Percentiles rank a stretch among this genome's conserved stretches.
phyloP scores from a whole-genome alignment of 2,888 invertebrate genomes.

The Dermolepida albohirtum region DNA sequence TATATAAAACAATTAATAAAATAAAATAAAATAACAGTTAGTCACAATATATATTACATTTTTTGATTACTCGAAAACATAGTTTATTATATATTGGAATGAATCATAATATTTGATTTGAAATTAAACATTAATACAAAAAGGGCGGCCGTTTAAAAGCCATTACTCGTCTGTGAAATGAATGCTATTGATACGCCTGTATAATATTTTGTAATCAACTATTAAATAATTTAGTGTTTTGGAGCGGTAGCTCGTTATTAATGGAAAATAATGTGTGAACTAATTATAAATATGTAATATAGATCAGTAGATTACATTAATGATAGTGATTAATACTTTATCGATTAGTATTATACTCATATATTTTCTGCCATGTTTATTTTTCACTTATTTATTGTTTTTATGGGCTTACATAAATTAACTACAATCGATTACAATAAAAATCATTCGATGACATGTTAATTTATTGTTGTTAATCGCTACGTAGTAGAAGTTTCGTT shows the following conservation, averaged over 20 bases:
- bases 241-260: constrained; percentile 9
- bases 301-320: constrained; percentile 32
- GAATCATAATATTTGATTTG: no score
- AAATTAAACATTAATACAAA: no score
- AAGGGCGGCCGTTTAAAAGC: no score
- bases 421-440: constrained; percentile 8
- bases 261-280: constrained; percentile 28
- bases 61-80: no score
- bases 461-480: constrained; percentile 10
- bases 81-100: no score
- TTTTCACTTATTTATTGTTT: constrained; percentile 19
- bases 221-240: constrained; percentile 12
- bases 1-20: no score
- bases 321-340: constrained; percentile 21
- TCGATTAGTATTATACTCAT: constrained; percentile 10
- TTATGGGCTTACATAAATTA: constrained; percentile 17
- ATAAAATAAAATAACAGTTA: no score
- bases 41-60: no score
- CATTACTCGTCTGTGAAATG: no score
- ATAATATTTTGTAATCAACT: no score
- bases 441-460: constrained; percentile 5
- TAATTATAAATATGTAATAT: constrained; percentile 22
- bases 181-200: no score
- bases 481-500: not conserved
- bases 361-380: not conserved